Conservation (phyloP, 2,888 invertebrate genomes). For the Hemistola chrysoprasaria region DNA sequence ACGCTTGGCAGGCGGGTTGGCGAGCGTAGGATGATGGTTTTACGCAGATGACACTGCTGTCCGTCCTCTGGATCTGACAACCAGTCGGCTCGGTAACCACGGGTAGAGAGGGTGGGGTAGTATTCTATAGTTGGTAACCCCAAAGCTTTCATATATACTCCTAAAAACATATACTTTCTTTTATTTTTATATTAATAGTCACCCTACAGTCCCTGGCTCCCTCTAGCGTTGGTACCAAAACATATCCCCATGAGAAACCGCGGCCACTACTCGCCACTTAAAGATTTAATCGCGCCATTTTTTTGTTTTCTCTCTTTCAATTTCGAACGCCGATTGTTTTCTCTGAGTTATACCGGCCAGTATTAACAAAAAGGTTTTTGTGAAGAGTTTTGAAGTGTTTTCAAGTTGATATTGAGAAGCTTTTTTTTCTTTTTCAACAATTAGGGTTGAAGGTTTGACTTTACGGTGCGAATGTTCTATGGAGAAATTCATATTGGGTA, state of each 20-base stretch:
- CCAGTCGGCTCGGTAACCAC: too few relatives aligned
- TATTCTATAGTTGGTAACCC: too few relatives aligned
- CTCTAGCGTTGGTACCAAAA: constrained; percentile 75
- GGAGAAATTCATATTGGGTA: constrained; percentile 15
- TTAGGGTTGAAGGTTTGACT: constrained; percentile 49
- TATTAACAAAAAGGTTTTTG: constrained; percentile 49
- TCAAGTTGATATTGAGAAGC: constrained; percentile 67
- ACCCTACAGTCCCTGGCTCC: constrained; percentile 55
- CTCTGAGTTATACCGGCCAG: constrained; percentile 52
- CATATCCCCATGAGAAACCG: constrained; percentile 79
- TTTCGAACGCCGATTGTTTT: constrained; percentile 64
- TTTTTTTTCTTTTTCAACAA: constrained; percentile 44
- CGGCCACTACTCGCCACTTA: constrained; percentile 62
- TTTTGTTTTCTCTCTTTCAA: constrained; percentile 61
- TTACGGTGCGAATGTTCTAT: constrained; percentile 36
- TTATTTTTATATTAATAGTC: too few relatives aligned
- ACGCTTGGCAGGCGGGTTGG: too few relatives aligned
- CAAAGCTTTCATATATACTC: too few relatives aligned
- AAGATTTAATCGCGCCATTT: constrained; percentile 79
- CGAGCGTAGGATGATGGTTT: too few relatives aligned
- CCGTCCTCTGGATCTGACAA: too few relatives aligned
- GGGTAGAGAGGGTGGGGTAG: too few relatives aligned
- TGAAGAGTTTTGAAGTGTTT: constrained; percentile 57
- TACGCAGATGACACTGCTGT: too few relatives aligned
- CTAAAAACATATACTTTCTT: too few relatives aligned